Evolutionary conservation across 2,797 vertebrate species (phyloP).

Genomic region (Loris lydekkerianus): DNA sequence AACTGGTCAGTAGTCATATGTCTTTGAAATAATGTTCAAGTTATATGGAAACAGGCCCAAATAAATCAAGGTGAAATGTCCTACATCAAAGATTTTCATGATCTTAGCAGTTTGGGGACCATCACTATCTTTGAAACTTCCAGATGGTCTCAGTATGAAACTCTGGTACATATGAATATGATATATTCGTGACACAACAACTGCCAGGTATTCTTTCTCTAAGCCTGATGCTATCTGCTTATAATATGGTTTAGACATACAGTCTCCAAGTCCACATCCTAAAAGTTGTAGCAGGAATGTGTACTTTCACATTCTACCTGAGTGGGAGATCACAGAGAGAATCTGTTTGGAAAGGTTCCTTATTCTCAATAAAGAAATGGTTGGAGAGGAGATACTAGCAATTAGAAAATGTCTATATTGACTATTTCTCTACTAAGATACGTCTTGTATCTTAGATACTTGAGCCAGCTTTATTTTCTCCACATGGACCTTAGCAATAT

Average conservation of each 20-base stretch:
- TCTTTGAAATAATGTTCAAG: constrained; percentile 12
- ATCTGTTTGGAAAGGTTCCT: constrained; percentile 30
- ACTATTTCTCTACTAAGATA: constrained; percentile 22
- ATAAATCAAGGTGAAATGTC: constrained; percentile 25
- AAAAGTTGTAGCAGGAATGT: constrained; percentile 24
- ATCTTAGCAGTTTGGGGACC: background rate
- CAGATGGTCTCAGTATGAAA: background rate
- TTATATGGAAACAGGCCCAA: constrained; percentile 28
- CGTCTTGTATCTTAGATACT: background rate
- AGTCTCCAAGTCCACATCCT: background rate
- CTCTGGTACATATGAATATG: background rate
- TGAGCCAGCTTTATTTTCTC: constrained; percentile 25
- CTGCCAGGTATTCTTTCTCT: background rate
- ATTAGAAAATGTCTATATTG: background rate
- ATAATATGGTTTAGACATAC: background rate
- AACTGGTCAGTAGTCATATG: background rate
- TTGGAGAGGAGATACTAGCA: background rate
- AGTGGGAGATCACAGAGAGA: background rate
- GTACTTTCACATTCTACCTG: background rate
- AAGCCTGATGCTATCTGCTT: background rate
- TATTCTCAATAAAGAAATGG: background rate
- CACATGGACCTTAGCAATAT: background rate
- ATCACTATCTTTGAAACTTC: background rate
- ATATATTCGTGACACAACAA: constrained; percentile 36
- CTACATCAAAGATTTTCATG: background rate